phyloP scores from a whole-genome alignment of 2,113 vertebrate species.

The Cygnus buccinator region DNA sequence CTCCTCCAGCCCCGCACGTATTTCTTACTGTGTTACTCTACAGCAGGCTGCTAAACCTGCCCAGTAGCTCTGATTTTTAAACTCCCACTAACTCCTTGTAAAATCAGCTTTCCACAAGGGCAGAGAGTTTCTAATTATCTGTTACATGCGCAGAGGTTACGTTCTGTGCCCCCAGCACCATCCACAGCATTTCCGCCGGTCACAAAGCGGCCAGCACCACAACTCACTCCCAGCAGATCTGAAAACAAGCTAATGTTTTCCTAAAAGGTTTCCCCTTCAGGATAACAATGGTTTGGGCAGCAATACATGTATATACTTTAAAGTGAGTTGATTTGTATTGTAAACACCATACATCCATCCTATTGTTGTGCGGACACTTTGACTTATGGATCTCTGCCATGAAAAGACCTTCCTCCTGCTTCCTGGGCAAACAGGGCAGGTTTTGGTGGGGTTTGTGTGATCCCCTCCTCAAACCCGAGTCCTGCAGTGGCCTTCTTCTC shows the following conservation, averaged over 20 bases:
- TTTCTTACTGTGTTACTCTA: background rate
- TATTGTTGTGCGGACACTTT: background rate
- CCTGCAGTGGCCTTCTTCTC: fast-evolving
- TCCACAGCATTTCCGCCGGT: background rate
- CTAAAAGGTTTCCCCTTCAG: background rate
- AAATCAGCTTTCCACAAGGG: background rate
- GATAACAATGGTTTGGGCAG: background rate
- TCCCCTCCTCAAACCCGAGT: background rate
- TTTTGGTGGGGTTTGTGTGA: background rate
- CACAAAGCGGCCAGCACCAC: background rate
- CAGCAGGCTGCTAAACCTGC: background rate
- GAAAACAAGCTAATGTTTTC: background rate
- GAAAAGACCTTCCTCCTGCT: background rate
- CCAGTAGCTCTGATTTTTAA: background rate
- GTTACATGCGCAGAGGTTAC: fast-evolving
- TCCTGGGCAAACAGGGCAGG: background rate
- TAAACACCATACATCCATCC: fast-evolving
- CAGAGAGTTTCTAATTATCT: background rate
- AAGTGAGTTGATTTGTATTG: background rate
- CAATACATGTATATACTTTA: background rate
- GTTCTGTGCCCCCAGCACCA: background rate
- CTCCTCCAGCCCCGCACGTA: background rate
- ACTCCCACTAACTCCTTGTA: background rate
- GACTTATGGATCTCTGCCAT: background rate
- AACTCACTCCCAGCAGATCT: background rate